Evolutionary conservation across 2,888 invertebrate genomes (phyloP).

Genomic region (Torymus aiolomorphi): DNA sequence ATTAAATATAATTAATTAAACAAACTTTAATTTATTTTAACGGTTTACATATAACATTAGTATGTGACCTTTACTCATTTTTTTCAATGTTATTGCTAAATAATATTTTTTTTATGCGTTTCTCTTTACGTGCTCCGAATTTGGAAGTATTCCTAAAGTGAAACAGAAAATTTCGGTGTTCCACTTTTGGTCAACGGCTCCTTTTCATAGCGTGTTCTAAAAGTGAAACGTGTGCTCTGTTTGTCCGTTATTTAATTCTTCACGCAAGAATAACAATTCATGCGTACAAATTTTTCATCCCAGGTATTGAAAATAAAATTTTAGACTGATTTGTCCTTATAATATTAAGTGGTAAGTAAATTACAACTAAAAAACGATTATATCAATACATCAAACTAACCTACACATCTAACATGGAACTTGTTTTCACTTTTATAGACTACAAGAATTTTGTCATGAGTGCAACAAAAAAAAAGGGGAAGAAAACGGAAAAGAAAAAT

Average conservation of each 20-base stretch:
- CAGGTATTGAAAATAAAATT: not conserved
- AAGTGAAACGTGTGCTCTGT: not conserved
- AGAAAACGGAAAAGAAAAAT: not conserved
- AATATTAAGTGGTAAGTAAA: not conserved
- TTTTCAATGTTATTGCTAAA: no score
- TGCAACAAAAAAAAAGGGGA: not conserved
- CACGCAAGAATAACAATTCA: not conserved
- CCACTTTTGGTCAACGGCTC: not conserved
- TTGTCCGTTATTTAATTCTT: not conserved
- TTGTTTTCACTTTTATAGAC: no score
- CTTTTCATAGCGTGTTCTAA: not conserved
- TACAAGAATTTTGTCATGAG: not conserved
- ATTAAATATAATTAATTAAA: not conserved
- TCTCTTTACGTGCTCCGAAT: not conserved
- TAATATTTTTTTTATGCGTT: constrained; percentile 1
- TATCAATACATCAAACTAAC: no score
- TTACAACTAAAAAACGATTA: not conserved
- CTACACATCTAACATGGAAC: no score
- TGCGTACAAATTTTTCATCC: not conserved
- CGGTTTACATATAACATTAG: not conserved
- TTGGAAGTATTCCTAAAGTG: not conserved
- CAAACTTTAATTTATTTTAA: not conserved
- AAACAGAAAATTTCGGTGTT: not conserved
- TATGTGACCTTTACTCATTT: not conserved
- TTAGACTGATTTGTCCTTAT: not conserved